A percentile compares a stretch with the other conserved stretches of the same genome.
phyloP scores from a whole-genome alignment of 2,888 invertebrate species.

The Drosophila leonis region DNA sequence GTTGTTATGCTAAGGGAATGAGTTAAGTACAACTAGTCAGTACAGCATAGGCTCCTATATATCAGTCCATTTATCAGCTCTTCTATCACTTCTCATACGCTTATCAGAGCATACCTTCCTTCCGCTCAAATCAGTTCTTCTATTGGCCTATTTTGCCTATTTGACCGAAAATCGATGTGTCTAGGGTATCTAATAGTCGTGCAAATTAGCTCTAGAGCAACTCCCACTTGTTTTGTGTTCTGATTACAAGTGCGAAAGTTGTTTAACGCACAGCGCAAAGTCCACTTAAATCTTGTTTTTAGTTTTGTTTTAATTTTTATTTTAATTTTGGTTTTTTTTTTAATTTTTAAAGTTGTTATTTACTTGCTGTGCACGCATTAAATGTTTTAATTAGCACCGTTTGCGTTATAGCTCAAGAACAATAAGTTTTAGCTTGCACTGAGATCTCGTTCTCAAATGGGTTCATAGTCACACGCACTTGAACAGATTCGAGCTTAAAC shows the following conservation, averaged over 20 bases:
- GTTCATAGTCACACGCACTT: slow-evolving; percentile 53
- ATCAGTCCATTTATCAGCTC: background rate
- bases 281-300: slow-evolving; percentile 55
- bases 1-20: background rate
- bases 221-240: background rate
- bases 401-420: slow-evolving; percentile 62
- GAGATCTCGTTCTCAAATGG: slow-evolving; percentile 21
- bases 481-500: slow-evolving; percentile 25
- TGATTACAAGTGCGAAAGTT: slow-evolving; percentile 38
- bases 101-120: background rate
- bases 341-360: slow-evolving; percentile 29
- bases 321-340: background rate
- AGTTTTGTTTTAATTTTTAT: background rate
- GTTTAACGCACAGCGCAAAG: slow-evolving; percentile 34
- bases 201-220: background rate
- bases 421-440: slow-evolving; percentile 8
- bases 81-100: background rate
- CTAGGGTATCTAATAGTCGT: background rate
- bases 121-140: background rate
- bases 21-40: too few species aligned
- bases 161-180: background rate
- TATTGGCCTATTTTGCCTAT: background rate
- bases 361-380: slow-evolving; percentile 57
- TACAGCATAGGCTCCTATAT: too few species aligned
- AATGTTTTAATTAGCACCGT: slow-evolving; percentile 75